phyloP scores from a whole-genome alignment of 2,888 invertebrate species.

The Diadromus collaris region DNA sequence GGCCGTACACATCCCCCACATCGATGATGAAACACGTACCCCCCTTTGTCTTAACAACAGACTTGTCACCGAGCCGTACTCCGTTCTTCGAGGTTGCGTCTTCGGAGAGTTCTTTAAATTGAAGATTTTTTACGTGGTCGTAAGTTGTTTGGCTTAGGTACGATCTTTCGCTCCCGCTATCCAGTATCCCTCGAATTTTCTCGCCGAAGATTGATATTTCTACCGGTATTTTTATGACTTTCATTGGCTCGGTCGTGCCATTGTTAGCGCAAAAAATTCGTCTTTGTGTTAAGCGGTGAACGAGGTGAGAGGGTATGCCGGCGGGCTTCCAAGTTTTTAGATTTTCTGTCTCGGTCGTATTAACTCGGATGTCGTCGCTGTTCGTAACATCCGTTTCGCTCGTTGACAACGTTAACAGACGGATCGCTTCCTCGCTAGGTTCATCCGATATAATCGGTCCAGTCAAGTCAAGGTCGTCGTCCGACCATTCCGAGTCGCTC shows the following conservation, averaged over 20 bases:
- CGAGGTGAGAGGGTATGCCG: background rate
- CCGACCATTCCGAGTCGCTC: background rate
- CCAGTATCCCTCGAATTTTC: background rate
- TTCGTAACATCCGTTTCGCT: background rate
- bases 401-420: background rate
- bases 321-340: slow-evolving; percentile 21
- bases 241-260: background rate
- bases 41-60: background rate
- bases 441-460: background rate
- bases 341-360: background rate
- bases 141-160: background rate
- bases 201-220: slow-evolving; percentile 19
- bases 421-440: background rate
- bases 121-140: background rate
- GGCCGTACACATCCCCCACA: background rate
- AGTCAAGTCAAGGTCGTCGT: background rate
- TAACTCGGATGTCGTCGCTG: background rate
- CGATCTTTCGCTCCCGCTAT: background rate
- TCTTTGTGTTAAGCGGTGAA: background rate
- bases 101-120: background rate
- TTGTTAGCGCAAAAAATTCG: background rate
- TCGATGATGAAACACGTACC: slow-evolving; percentile 4
- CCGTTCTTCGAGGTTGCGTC: background rate
- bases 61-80: slow-evolving; percentile 10
- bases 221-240: background rate